Evolutionary conservation across 2,113 vertebrate species (phyloP), one percentile per base, ranked within the genome.

Genomic region (Mobula birostris): DNA sequence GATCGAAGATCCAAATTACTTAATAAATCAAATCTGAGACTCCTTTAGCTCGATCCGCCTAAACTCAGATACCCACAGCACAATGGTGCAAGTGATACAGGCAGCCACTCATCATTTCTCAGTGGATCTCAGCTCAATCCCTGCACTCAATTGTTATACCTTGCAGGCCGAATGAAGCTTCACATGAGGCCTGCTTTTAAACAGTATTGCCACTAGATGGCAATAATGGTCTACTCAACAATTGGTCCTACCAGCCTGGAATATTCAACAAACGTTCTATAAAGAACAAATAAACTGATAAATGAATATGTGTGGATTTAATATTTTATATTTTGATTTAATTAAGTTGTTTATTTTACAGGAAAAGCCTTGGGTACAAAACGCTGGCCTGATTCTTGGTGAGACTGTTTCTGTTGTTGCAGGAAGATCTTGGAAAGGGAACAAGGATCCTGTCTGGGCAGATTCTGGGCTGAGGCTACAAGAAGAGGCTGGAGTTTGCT

Each of bases 271-370:
- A 87, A 87, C 85, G 66, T 32, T 19, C 1, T n/a, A 32, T 19
- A 66, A 88, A 88, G n/a, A 32, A 19, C 61, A 90, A 90, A 90
- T 90, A 66, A 90, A 90, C 85, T 32, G 85, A n/a, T n/a, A 4
- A 56, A 7, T 66, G 29, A 88, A 66, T 61, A 27, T 85, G 29
- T 66, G 58, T 17, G 61, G 61, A n/a, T 32, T 66, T 19, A 66
- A 66, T 66, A n/a, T 90, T 90, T 66, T 90, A 90, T 90, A 19
- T 66, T 90, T 61, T 32, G 29, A 66, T 90, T 19, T 12, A 85
- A 29, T 85, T 90, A 32, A 2, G 17, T 7, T 90, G 85, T 90
- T 90, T 90, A 90, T 90, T 66, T 29, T 66, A 66, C 14, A 32
- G 58, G 85, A 32, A 66, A 90, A 90, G 12, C 61, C 85, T 7